A percentile compares a stretch with the other conserved stretches of the same genome.
phyloP scores from a whole-genome alignment of 2,888 invertebrate species.

The Stramonita haemastoma region DNA sequence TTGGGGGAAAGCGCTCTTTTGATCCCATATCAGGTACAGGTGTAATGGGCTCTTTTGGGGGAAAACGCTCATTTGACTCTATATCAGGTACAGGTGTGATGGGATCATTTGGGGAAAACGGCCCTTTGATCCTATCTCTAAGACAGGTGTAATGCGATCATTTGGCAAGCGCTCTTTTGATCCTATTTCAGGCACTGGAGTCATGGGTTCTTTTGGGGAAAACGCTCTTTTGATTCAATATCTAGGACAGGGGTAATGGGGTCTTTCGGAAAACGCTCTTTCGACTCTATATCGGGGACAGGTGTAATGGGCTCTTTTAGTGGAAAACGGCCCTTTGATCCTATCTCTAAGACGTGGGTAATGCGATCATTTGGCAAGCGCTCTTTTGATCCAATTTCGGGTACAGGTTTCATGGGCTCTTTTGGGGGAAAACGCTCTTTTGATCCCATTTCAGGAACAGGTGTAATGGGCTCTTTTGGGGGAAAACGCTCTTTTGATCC shows the following conservation, averaged over 20 bases:
- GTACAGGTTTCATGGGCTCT: neutral
- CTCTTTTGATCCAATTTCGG: neutral
- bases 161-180: slow-evolving; percentile 35
- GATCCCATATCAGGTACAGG: slow-evolving; percentile 37
- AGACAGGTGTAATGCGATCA: neutral
- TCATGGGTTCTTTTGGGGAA: slow-evolving; percentile 21
- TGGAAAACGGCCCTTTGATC: slow-evolving; percentile 11
- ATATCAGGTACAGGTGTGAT: slow-evolving; percentile 35
- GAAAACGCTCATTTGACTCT: slow-evolving; percentile 40
- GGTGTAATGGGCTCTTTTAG: slow-evolving; percentile 10
- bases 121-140: slow-evolving; percentile 30
- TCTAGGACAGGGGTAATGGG: slow-evolving; percentile 1
- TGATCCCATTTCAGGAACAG: neutral
- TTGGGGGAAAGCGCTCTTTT: slow-evolving; percentile 39
- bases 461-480: neutral
- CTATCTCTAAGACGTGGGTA: neutral
- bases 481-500: slow-evolving; percentile 6
- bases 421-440: slow-evolving; percentile 15
- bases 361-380: slow-evolving; percentile 15
- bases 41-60: slow-evolving; percentile 39
- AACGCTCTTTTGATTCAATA: slow-evolving; percentile 8
- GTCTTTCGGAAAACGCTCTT: slow-evolving; percentile 12
- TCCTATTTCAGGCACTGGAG: slow-evolving; percentile 18
- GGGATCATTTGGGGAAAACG: slow-evolving; percentile 41
- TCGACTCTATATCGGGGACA: neutral